These are phyloP conservation scores for Drosophila sucinea DNA, from an alignment of 1,140 invertebrate species.

Conservation along the genomic window DNA sequence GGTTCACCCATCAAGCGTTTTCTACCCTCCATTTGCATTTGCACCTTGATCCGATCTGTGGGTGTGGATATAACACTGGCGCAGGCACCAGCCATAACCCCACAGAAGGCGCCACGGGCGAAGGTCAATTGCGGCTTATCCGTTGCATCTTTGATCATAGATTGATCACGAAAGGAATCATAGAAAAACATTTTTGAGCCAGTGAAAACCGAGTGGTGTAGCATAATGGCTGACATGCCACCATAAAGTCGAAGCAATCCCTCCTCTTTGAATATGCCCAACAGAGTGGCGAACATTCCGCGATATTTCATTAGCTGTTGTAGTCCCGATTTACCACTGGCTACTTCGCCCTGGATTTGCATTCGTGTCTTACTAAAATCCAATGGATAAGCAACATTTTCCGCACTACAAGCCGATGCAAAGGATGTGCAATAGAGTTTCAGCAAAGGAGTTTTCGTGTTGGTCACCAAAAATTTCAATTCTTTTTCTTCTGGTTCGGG, in stretches of 20 bases:
- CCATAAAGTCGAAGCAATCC: slow-evolving; percentile 28
- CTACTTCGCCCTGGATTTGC: slow-evolving; percentile 43
- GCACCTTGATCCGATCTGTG: slow-evolving; percentile 42
- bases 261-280: slow-evolving; percentile 33
- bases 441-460: slow-evolving; percentile 20
- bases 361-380: slow-evolving; percentile 42
- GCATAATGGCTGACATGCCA: slow-evolving; percentile 41
- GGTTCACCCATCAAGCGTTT: slow-evolving; percentile 34
- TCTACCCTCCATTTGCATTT: slow-evolving; percentile 53
- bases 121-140: slow-evolving; percentile 26
- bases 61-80: slow-evolving; percentile 28
- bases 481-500: neutral
- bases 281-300: slow-evolving; percentile 22
- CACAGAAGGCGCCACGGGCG: slow-evolving; percentile 9
- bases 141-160: slow-evolving; percentile 13
- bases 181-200: slow-evolving; percentile 39
- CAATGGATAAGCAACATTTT: slow-evolving; percentile 35
- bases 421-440: slow-evolving; percentile 28
- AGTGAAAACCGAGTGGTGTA: slow-evolving; percentile 34
- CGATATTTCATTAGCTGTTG: neutral
- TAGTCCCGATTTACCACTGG: neutral
- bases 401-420: slow-evolving; percentile 30
- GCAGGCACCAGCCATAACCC: slow-evolving; percentile 11
- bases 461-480: slow-evolving; percentile 1
- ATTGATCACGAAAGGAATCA: slow-evolving; percentile 21